These are phyloP conservation scores for Agapetus fuscipes DNA, from an alignment of 2,888 invertebrate species.

Conservation along the genomic window DNA sequence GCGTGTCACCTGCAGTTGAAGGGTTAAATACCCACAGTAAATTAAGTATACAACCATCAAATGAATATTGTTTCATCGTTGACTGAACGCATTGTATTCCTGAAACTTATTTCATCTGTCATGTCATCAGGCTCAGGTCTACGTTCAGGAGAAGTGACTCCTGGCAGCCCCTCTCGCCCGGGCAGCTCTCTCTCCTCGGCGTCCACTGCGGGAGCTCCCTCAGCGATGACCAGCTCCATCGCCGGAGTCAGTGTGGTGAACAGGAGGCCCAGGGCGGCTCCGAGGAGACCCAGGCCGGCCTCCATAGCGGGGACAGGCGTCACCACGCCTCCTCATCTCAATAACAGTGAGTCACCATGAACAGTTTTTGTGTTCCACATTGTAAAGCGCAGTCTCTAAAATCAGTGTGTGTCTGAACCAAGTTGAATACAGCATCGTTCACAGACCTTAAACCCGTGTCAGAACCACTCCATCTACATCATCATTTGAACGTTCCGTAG, in stretches of 20 bases:
- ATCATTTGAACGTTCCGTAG: too few relatives aligned
- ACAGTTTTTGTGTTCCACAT: neutral
- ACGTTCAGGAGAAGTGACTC: conserved; percentile 66
- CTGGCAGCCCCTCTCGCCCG: conserved; percentile 69
- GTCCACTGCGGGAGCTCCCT: conserved; percentile 40
- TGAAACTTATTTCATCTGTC: too few relatives aligned
- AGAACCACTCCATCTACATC: too few relatives aligned
- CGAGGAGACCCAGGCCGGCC: conserved; percentile 66
- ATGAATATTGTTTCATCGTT: too few relatives aligned
- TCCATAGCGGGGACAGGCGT: conserved; percentile 81
- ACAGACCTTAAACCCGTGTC: too few relatives aligned
- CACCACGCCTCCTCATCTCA: conserved; percentile 39
- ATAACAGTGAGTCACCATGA: conserved; percentile 32
- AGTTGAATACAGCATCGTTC: too few relatives aligned
- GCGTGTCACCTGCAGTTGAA: too few relatives aligned
- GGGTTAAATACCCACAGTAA: too few relatives aligned
- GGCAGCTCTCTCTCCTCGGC: conserved; percentile 73
- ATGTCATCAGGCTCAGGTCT: conserved; percentile 49
- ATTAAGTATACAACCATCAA: too few relatives aligned
- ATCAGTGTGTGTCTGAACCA: too few relatives aligned
- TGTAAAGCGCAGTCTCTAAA: too few relatives aligned
- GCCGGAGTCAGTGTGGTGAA: conserved; percentile 45
- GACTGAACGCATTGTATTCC: too few relatives aligned
- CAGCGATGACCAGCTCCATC: conserved; percentile 51
- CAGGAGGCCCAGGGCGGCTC: conserved; percentile 50